Evolutionary conservation across 2,797 vertebrate genomes (phyloP), one percentile per base, ranked within the genome.

Genomic region (Leucoraja ocellata): DNA sequence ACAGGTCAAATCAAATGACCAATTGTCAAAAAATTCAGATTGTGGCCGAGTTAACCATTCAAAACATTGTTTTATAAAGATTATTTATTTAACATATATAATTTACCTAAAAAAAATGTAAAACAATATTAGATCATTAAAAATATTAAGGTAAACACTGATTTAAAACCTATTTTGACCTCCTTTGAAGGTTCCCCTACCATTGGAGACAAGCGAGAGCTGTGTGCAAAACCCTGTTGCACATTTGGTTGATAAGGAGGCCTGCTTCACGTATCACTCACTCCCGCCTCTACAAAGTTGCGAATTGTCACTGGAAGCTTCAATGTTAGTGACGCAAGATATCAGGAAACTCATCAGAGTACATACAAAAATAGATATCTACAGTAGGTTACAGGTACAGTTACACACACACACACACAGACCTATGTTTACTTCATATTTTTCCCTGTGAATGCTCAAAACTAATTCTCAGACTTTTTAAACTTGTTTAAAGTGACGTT

Each of bases 381-480:
- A 95, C 94, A 93, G 28, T 88, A 76, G 39, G 54, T 93, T 95
- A n/a, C 95, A 96, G 95, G 95, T 95, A 94, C 23, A 65, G 32
- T 39, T 74, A 25, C 21, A 74, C 46, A 5, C 73, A 5, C 73
- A 71, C 18, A 71, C 73, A 5, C 73, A 71, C 18, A 71, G 68
- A 71, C 68, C 18, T 13, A 23, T 23, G 21, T 74, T 74, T 74
- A 23, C 73, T 23, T 28, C 73, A 74, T 74, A 74, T 28, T 28
- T 74, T 25, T 1, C 68, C 18, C 68, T 18, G 16, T 71, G 18
- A 18, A 71, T 28, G 7, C 73, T 28, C 73, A 74, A 74, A 74
- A 28, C 18, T 74, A 74, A 23, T 28, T 28, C 7, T 4, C 21
- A 74, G 73, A 74, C 0, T 93, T 28, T 92, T 81, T 36, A 13